These are phyloP conservation scores for Nymphalis polychloros DNA, from an alignment of 2,888 invertebrate genomes.

Conservation along the genomic window DNA sequence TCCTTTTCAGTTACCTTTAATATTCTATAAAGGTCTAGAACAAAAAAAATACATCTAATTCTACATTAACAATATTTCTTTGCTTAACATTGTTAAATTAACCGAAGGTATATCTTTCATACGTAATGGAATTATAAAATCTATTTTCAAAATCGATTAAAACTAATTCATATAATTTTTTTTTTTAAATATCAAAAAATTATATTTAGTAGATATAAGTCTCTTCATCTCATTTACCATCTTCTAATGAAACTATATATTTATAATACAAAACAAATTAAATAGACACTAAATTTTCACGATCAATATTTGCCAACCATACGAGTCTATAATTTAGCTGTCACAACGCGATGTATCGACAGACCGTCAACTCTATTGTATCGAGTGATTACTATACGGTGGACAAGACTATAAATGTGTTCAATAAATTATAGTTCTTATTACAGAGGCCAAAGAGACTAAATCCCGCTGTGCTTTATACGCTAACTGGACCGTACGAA, in stretches of 20 bases:
- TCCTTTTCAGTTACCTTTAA: neutral
- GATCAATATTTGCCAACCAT: conserved; percentile 38
- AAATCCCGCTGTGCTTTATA: neutral
- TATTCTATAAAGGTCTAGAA: too few species aligned
- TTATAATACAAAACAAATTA: conserved; percentile 10
- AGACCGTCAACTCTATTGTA: conserved; percentile 42
- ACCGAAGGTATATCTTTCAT: too few species aligned
- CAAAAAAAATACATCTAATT: too few species aligned
- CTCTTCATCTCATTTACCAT: too few species aligned
- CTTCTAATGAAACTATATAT: neutral
- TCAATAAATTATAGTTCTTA: conserved; percentile 12
- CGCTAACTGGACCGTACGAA: conserved; percentile 9
- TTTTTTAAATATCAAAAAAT: too few species aligned
- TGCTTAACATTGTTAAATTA: too few species aligned
- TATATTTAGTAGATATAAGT: too few species aligned
- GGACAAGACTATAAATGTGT: conserved; percentile 6
- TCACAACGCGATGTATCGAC: conserved; percentile 44
- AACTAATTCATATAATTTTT: too few species aligned
- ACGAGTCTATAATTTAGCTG: conserved; percentile 45
- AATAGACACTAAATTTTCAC: conserved; percentile 34
- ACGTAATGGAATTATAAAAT: too few species aligned
- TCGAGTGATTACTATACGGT: conserved; percentile 35
- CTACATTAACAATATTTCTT: too few species aligned
- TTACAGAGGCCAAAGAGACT: conserved; percentile 6
- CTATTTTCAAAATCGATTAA: too few species aligned